Conservation (phyloP, 2,797 vertebrate species). For the Rhyacichthys aspro region DNA sequence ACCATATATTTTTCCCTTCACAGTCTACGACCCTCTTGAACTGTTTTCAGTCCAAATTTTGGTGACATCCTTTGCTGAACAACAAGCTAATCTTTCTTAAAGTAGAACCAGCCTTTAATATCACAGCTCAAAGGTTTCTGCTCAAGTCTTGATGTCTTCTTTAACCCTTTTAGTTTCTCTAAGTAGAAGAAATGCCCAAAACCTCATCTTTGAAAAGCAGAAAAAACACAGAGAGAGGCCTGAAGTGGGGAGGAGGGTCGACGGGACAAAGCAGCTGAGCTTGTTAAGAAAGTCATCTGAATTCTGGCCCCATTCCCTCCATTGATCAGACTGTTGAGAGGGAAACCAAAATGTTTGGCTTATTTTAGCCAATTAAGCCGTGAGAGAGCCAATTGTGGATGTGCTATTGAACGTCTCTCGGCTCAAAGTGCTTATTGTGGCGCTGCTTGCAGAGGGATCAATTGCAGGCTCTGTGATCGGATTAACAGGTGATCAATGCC, state of each 20-base stretch:
- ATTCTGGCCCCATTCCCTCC: constrained; percentile 85
- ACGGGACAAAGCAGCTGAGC: constrained; percentile 28
- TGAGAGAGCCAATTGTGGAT: constrained; percentile 88
- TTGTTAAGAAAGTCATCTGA: constrained; percentile 89
- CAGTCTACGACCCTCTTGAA: too few relatives aligned
- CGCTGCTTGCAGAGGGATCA: constrained; percentile 88
- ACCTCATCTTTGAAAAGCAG: constrained; percentile 35
- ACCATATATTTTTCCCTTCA: too few relatives aligned
- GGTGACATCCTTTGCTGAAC: too few relatives aligned
- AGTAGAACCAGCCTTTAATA: too few relatives aligned
- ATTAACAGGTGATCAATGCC: constrained; percentile 96
- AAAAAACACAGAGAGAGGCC: too few relatives aligned
- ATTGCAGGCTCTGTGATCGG: constrained; percentile 89
- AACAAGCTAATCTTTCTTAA: too few relatives aligned
- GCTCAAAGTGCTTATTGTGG: constrained; percentile 91
- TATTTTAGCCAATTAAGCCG: constrained; percentile 96
- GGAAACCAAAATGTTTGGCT: constrained; percentile 97
- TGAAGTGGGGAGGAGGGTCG: neutral
- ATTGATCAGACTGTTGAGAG: constrained; percentile 88
- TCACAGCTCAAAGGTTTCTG: neutral
- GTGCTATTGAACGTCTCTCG: constrained; percentile 87
- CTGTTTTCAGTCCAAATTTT: too few relatives aligned
- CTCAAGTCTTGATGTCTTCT: neutral
- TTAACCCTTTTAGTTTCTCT: neutral
- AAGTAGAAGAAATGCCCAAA: constrained; percentile 25